Percentiles rank a stretch among this genome's conserved stretches.
These are phyloP conservation scores for Mus minutoides DNA, from an alignment of 2,797 vertebrate species.

Conservation along the genomic window DNA sequence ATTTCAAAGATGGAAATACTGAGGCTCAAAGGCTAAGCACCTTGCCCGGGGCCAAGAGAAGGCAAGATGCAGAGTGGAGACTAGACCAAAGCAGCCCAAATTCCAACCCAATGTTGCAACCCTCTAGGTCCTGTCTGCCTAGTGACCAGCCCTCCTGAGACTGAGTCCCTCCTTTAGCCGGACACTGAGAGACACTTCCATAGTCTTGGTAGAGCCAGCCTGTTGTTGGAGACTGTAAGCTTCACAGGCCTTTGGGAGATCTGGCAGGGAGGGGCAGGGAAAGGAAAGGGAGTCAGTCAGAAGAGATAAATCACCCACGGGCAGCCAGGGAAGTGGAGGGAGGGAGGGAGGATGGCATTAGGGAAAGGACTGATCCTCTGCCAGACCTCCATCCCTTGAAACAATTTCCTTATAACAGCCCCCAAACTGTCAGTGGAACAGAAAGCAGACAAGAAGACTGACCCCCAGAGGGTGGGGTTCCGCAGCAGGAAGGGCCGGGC, in stretches of 20 bases:
- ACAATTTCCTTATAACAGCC: background rate
- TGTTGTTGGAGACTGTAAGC: background rate
- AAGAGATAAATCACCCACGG: constrained; percentile 13
- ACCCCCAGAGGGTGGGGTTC: background rate
- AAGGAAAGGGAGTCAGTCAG: constrained; percentile 25
- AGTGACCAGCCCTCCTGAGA: background rate
- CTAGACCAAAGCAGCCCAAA: background rate
- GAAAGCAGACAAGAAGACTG: background rate
- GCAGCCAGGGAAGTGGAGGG: background rate
- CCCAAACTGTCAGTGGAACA: background rate
- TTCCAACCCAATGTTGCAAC: background rate
- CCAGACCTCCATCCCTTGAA: constrained; percentile 25
- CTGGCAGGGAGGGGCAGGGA: background rate
- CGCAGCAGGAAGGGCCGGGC: background rate
- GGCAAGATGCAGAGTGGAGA: background rate
- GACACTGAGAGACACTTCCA: background rate
- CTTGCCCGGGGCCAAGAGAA: background rate
- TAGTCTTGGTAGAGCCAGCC: background rate
- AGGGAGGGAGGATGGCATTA: background rate
- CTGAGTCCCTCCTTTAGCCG: background rate
- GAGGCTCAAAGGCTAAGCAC: background rate
- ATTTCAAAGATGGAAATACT: background rate
- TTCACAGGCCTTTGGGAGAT: background rate
- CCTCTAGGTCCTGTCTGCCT: background rate
- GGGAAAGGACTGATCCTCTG: background rate